Evolutionary conservation across 2,113 vertebrate species (phyloP).

Genomic region (Barbus barbus): DNA sequence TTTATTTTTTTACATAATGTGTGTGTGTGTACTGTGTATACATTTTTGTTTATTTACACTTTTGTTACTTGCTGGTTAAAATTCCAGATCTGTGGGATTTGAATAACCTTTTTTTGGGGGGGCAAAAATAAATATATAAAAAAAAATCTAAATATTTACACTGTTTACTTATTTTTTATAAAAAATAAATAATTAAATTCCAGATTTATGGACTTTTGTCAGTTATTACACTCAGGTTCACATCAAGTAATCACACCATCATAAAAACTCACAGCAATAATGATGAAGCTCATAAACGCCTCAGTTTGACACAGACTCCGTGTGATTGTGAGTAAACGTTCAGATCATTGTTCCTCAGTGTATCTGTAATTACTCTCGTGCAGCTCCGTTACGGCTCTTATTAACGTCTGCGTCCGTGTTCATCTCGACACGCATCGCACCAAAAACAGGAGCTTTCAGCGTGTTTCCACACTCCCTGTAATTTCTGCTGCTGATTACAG

Average conservation of each 20-base stretch:
- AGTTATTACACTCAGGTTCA: not conserved
- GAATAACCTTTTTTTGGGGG: too few species aligned
- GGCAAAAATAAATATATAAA: too few species aligned
- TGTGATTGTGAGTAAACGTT: not conserved
- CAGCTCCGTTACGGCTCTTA: too few species aligned
- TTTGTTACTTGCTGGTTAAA: not conserved
- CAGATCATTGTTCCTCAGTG: not conserved
- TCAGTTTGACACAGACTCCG: not conserved
- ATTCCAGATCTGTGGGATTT: too few species aligned
- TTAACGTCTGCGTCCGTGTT: constrained; percentile 68
- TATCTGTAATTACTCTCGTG: constrained; percentile 62
- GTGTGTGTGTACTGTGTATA: too few species aligned
- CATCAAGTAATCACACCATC: not conserved
- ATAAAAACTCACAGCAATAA: not conserved
- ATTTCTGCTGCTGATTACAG: constrained; percentile 77
- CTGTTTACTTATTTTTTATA: too few species aligned
- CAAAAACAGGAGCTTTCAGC: constrained; percentile 67
- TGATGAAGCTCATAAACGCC: not conserved
- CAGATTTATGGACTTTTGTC: not conserved
- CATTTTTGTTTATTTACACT: too few species aligned
- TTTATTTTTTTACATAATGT: too few species aligned
- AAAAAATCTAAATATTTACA: too few species aligned
- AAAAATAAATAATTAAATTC: too few species aligned
- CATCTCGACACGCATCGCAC: constrained; percentile 63
- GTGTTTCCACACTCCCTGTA: constrained; percentile 71